Base-by-base conservation (phyloP, 2,113 vertebrate species). In the Arothron firmamentum region DNA sequence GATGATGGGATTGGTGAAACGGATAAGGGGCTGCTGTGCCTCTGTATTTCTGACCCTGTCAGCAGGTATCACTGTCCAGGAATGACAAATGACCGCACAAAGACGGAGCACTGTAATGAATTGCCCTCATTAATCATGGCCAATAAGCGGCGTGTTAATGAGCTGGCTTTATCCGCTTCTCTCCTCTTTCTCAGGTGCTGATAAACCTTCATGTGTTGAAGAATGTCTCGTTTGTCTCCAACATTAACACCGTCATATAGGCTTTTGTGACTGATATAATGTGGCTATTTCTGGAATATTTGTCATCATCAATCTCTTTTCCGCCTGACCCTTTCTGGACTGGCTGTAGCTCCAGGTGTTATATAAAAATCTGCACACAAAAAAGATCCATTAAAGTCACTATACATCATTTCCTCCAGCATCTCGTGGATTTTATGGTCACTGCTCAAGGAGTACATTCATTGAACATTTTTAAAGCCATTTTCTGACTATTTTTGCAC, bases 81-180 rank as follows among this genome's bases (percentile, higher is more conserved):
- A 31, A 52, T 59, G 65, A 75, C 34, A 56, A 79, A 70, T 51
- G 50, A 52, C 65, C 20, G 25, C 56, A 25, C 60, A 59, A 0
- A 31, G 55, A 53, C 2, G 21, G 52, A 66, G 56, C 15, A 55
- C 9, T 49, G 46, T 62, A 61, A 52, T 51, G 60, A 63, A 76
- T 65, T 54, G 59, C 52, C 19, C 15, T 45, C 47, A 78, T 79
- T 21, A 59, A 64, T 82, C 66, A 69, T 38, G 56, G 14, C 23
- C n/a, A 18, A 13, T 2, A 2, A 56, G n/a, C 16, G 5, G 23
- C 0, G 7, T 34, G 48, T 50, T 49, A 67, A 78, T 67, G 28
- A 34, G 34, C 38, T 54, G 20, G 31, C 34, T 12, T 46, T 52
- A 48, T 58, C 59, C 51, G 2, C 34, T 17, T 15, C 38, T 47